Evolutionary conservation across 2,888 invertebrate genomes (phyloP).

Genomic region (Brassicogethes aeneus): DNA sequence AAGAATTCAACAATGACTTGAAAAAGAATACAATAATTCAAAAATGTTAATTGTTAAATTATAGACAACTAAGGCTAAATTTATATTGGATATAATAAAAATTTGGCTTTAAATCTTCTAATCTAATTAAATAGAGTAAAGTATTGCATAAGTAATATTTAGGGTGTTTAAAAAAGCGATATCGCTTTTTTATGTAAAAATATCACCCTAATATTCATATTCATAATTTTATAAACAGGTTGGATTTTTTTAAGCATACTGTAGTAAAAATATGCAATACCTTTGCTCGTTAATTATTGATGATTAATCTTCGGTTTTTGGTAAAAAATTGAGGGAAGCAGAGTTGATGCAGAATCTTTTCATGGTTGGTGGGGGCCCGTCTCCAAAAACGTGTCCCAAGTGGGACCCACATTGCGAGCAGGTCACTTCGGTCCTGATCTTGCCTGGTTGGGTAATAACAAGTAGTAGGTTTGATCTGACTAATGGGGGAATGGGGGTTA

Average conservation of each 20-base stretch:
- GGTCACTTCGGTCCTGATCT: constrained; percentile 91
- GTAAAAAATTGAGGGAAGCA: constrained; percentile 70
- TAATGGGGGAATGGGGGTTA: constrained; percentile 33
- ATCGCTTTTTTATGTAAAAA: too few relatives aligned
- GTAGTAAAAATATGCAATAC: constrained; percentile 17
- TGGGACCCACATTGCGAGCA: constrained; percentile 91
- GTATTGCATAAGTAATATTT: too few relatives aligned
- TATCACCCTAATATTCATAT: too few relatives aligned
- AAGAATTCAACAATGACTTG: neutral
- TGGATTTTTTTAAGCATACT: constrained; percentile 11
- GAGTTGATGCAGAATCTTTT: constrained; percentile 97
- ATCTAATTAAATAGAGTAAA: too few relatives aligned
- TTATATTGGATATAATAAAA: too few relatives aligned
- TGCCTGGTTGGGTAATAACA: constrained; percentile 88
- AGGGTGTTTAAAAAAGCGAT: too few relatives aligned
- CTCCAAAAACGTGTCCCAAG: constrained; percentile 94
- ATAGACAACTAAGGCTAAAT: too few relatives aligned
- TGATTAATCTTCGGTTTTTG: constrained; percentile 31
- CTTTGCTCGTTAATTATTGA: constrained; percentile 16
- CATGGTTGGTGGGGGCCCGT: constrained; percentile 88
- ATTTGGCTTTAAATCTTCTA: too few relatives aligned
- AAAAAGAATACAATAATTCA: too few relatives aligned
- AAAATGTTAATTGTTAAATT: too few relatives aligned
- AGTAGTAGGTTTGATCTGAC: constrained; percentile 95
- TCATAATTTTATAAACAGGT: constrained; percentile 15